Percentiles rank a stretch among this genome's conserved stretches.
phyloP scores from a whole-genome alignment of 2,888 invertebrate genomes.

The Clivina fossor region DNA sequence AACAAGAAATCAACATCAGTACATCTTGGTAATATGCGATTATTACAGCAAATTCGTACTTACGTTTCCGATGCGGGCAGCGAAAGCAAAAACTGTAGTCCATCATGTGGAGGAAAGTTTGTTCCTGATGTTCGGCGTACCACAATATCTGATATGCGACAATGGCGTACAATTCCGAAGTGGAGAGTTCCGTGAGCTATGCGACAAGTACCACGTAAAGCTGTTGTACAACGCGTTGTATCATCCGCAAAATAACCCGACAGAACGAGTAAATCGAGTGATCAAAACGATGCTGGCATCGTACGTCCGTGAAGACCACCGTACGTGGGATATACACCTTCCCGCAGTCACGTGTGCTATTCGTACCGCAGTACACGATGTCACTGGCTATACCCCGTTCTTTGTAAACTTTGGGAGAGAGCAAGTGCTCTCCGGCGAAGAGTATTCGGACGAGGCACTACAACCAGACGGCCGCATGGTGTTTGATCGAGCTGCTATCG shows the following conservation, averaged over 20 bases:
- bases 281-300: conserved; percentile 9
- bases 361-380: background rate
- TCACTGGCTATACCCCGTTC: background rate
- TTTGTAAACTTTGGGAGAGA: conserved; percentile 1
- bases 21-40: background rate
- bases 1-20: background rate
- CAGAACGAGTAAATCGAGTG: background rate
- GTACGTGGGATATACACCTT: background rate
- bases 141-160: conserved; percentile 34
- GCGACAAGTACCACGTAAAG: background rate
- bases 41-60: conserved; percentile 15
- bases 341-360: background rate
- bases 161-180: conserved; percentile 33
- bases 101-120: conserved; percentile 14
- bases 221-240: background rate
- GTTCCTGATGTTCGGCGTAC: conserved; percentile 35
- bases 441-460: background rate
- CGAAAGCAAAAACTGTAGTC: conserved; percentile 12
- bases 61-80: conserved; percentile 20
- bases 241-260: background rate
- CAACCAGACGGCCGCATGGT: background rate
- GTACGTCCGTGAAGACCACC: background rate
- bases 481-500: background rate
- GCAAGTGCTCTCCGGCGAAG: background rate
- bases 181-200: background rate